Percentiles rank a stretch among this genome's conserved stretches.
phyloP scores from a whole-genome alignment of 1,140 invertebrate species.

The Drosophila subpulchrella region DNA sequence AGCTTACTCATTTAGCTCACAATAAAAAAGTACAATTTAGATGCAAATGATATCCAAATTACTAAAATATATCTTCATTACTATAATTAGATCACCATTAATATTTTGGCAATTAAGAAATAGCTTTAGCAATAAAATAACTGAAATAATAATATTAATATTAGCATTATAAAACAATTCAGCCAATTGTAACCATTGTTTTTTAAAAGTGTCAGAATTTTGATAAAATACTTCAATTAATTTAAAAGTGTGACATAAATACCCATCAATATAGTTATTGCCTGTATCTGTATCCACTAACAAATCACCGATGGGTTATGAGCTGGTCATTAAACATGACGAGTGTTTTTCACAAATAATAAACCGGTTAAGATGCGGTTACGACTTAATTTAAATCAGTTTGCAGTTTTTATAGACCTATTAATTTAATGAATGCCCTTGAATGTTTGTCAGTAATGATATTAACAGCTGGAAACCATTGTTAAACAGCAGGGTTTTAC shows the following conservation, averaged over 20 bases:
- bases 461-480: neutral
- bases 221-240: neutral
- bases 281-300: neutral
- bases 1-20: too few species aligned
- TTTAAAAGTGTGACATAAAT: neutral
- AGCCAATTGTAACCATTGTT: too few species aligned
- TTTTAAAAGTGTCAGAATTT: too few species aligned
- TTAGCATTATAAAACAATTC: too few species aligned
- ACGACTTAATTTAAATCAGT: conserved; percentile 27
- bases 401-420: conserved; percentile 8
- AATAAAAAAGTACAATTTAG: too few species aligned
- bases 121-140: too few species aligned
- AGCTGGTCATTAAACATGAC: conserved; percentile 19
- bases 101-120: too few species aligned
- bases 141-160: too few species aligned
- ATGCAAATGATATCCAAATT: too few species aligned
- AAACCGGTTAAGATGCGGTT: conserved; percentile 33
- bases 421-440: conserved; percentile 19
- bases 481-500: neutral
- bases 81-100: too few species aligned
- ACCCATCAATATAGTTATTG: neutral
- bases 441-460: conserved; percentile 1
- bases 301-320: conserved; percentile 3
- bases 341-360: conserved; percentile 15
- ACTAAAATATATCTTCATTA: too few species aligned